Percentiles rank a stretch among this genome's conserved stretches.
Evolutionary conservation across 2,888 invertebrate genomes (phyloP).

Genomic region (Nysson spinosus): DNA sequence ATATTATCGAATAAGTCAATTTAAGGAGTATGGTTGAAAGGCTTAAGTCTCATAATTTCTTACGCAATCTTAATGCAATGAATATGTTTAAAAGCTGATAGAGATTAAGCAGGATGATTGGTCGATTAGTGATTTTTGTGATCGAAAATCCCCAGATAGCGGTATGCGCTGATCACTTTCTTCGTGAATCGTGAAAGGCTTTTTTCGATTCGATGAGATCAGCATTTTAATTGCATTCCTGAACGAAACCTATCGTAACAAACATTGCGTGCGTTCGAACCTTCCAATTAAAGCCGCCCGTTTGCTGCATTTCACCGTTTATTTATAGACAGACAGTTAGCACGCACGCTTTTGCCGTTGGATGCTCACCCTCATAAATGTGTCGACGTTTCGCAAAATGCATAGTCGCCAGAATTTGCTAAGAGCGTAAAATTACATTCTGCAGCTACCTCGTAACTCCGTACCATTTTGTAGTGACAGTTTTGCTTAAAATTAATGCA

Average conservation of each 20-base stretch:
- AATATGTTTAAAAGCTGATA: too few species aligned
- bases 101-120: too few species aligned
- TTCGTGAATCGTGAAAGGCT: constrained; percentile 21
- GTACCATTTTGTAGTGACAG: constrained; percentile 41
- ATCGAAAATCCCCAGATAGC: not conserved
- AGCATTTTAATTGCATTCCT: constrained; percentile 67
- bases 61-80: too few species aligned
- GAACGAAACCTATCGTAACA: constrained; percentile 63
- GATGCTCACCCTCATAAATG: constrained; percentile 62
- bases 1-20: too few species aligned
- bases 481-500: constrained; percentile 57
- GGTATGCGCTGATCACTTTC: constrained; percentile 1
- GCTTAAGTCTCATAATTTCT: too few species aligned
- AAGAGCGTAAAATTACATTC: constrained; percentile 54
- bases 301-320: constrained; percentile 68
- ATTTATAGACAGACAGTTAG: constrained; percentile 70
- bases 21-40: too few species aligned
- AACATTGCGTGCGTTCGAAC: constrained; percentile 65
- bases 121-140: not conserved
- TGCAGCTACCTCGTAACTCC: constrained; percentile 36
- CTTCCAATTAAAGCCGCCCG: constrained; percentile 69
- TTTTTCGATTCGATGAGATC: constrained; percentile 43
- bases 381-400: constrained; percentile 63
- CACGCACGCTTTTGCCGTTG: constrained; percentile 62
- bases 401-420: constrained; percentile 60